Conservation (phyloP, 2,888 invertebrate species). For the Trachelus tabidus region DNA sequence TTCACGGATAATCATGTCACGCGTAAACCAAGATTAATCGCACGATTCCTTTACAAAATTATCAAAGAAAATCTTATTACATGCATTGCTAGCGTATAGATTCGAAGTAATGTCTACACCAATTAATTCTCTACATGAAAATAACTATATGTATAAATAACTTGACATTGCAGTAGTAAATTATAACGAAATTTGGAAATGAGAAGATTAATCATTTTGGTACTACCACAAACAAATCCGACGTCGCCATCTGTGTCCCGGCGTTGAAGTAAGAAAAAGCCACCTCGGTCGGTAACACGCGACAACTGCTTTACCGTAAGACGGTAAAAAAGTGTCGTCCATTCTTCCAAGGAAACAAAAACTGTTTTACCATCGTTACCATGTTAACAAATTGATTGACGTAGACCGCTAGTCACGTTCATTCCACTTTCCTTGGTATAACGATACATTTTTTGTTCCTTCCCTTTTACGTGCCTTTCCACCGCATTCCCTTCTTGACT, state of each 20-base stretch:
- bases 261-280: background rate
- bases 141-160: no score
- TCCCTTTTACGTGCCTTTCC: background rate
- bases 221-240: background rate
- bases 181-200: background rate
- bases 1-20: background rate
- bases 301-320: background rate
- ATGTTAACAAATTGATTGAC: background rate
- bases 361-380: background rate
- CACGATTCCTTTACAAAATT: background rate
- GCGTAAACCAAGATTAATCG: background rate
- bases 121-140: background rate
- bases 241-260: background rate
- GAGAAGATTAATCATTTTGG: background rate
- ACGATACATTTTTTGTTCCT: background rate
- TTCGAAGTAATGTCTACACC: background rate
- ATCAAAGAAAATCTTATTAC: background rate
- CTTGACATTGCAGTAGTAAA: background rate
- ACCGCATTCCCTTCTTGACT: background rate
- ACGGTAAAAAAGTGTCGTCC: background rate
- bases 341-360: background rate
- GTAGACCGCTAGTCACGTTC: background rate
- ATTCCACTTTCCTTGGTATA: constrained; percentile 1
- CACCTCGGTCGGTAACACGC: background rate
- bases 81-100: background rate